Evolutionary conservation across 2,113 vertebrate genomes (phyloP), one percentile per base, ranked within the genome.

Genomic region (Trematocara variabile): DNA sequence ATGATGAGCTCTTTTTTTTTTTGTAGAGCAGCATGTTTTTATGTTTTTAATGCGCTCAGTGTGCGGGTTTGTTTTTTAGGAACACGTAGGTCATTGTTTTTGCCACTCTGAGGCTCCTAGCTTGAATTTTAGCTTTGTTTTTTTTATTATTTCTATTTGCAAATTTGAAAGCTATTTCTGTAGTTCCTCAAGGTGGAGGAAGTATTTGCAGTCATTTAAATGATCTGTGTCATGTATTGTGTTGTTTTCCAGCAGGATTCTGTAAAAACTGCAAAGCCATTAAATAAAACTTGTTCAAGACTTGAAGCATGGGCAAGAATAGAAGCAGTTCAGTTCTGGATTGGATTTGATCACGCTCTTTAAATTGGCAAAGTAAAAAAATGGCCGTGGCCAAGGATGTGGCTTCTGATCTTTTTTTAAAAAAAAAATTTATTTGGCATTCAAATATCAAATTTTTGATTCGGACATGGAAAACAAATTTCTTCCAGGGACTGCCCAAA

Each of bases 1-100:
- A 77, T 58, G 90, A 56, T 52, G 77, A 65, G 48, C 33, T 30
- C 86, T 5, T 80, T 87, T 16, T 16, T 16, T 68, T 44, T 70
- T 68, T 65, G 60, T 89, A 22, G 68, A 86, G 85, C 78, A 88
- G 46, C 55, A 55, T 89, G 77, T 87, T 65, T 50, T 83, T 48
- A 34, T 80, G 78, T 85, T 52, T 22, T 82, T 56, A 73, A 22
- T 80, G n/a, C 2, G 11, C 18, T 20, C 46, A 4, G 83, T 58
- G 34, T 55, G n/a, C 30, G 41, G 80, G 13, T 46, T 30, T 86
- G 80, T 56, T 28, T 48, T 34, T 73, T 73, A 73, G 41, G 13
- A 46, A 30, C 2, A 5, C 30, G 30, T 30, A 30, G 30, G 30
- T 30, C 30, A 30, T 16, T 16, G 41, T 10, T 73, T 28, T 46